Percentiles rank a stretch among this genome's conserved stretches.
Conservation (phyloP, 2,888 invertebrate species). For the Hedychridium roseum region DNA sequence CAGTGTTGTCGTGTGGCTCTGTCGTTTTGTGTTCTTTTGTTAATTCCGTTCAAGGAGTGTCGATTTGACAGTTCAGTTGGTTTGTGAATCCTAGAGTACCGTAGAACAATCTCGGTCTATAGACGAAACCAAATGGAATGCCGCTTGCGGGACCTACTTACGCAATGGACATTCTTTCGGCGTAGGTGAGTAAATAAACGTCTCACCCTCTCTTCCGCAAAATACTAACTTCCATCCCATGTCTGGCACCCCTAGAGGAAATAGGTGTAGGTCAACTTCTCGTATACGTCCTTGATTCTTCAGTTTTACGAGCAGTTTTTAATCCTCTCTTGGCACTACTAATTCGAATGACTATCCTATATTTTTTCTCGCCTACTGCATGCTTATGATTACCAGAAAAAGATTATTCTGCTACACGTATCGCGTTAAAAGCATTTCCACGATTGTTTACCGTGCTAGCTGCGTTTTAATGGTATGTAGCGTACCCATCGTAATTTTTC, state of each 20-base stretch:
- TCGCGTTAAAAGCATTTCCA: too few relatives aligned
- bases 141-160: conserved; percentile 56
- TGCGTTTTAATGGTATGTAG: background rate
- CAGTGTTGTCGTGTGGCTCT: conserved; percentile 40
- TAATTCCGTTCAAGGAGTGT: conserved; percentile 55
- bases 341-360: too few relatives aligned
- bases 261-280: conserved; percentile 28
- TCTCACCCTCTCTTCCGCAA: conserved; percentile 39
- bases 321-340: conserved; percentile 31
- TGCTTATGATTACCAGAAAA: too few relatives aligned
- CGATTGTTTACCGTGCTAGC: too few relatives aligned
- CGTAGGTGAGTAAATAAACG: conserved; percentile 60
- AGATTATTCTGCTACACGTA: too few relatives aligned
- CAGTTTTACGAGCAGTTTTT: conserved; percentile 57
- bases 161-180: conserved; percentile 58
- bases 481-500: background rate
- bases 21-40: conserved; percentile 37
- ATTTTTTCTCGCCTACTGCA: conserved; percentile 4
- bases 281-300: conserved; percentile 23
- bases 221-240: background rate
- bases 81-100: conserved; percentile 60
- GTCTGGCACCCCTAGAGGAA: conserved; percentile 22
- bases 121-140: conserved; percentile 59
- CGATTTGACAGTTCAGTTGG: conserved; percentile 57
- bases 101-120: conserved; percentile 60